Conservation (phyloP, 2,797 vertebrate species). For the Avahi laniger region DNA sequence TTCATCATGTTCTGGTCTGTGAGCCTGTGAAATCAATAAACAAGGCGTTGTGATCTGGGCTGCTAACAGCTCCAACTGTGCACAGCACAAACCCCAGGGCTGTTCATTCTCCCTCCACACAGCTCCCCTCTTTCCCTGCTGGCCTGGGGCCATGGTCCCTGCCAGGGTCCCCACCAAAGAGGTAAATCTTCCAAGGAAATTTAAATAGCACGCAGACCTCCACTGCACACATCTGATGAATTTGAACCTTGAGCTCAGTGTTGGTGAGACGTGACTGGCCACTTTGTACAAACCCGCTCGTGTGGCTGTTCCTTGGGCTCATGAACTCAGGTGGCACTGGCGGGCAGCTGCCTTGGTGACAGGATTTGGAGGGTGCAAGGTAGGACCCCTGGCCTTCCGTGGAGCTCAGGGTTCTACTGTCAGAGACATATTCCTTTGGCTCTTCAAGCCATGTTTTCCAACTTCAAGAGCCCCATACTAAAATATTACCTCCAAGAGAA, state of each 20-base stretch:
- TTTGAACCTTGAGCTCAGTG: background rate
- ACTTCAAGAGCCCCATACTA: background rate
- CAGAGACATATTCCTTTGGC: background rate
- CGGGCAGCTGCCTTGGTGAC: background rate
- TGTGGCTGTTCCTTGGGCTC: background rate
- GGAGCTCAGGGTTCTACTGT: background rate
- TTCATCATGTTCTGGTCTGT: constrained; percentile 7
- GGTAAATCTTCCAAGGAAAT: background rate
- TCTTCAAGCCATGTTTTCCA: background rate
- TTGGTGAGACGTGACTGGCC: rapidly evolving
- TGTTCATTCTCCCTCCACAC: rapidly evolving
- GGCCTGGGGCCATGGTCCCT: too few species aligned
- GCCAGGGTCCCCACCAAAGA: background rate
- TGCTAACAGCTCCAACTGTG: background rate
- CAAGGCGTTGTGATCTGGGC: rapidly evolving
- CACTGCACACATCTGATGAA: background rate
- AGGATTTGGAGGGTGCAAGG: background rate
- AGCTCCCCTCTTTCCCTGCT: background rate
- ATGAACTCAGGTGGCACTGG: rapidly evolving
- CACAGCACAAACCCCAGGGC: background rate
- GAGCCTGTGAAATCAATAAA: constrained; percentile 42
- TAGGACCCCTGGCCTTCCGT: background rate
- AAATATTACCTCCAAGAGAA: background rate
- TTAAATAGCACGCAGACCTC: background rate
- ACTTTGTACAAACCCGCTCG: background rate